A percentile compares a stretch with the other conserved stretches of the same genome.
Conservation (phyloP, 2,888 invertebrate species). For the Pterostichus madidus region DNA sequence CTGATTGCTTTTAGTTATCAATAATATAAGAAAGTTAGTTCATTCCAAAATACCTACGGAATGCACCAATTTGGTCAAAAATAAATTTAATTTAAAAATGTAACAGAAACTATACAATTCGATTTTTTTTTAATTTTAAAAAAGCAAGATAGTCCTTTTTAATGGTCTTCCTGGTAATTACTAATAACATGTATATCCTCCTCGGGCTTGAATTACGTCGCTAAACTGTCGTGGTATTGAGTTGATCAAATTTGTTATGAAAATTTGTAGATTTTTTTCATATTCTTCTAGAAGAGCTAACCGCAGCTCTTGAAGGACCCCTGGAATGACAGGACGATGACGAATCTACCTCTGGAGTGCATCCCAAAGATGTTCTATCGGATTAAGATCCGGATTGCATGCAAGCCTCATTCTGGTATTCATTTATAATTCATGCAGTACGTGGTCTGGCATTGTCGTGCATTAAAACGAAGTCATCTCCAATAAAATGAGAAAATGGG, state of each 20-base stretch:
- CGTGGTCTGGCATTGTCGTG: neutral
- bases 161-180: neutral
- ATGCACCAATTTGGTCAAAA: neutral
- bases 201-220: no score
- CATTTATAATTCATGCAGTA: slow-evolving; percentile 1
- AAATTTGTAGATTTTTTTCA: neutral
- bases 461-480: neutral
- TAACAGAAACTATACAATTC: neutral
- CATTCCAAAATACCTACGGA: neutral
- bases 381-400: neutral
- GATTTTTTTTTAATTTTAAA: neutral
- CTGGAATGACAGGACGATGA: neutral
- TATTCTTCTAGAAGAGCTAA: neutral
- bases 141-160: neutral
- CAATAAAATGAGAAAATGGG: no score
- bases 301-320: neutral
- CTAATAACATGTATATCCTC: no score
- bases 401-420: neutral
- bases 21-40: neutral
- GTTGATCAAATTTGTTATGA: neutral
- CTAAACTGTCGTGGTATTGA: no score
- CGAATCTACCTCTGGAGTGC: neutral
- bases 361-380: neutral
- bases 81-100: neutral
- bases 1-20: neutral